These are phyloP conservation scores for Chondrosia reniformis DNA, from an alignment of 37 sponge, comb jelly and placozoan species.

Conservation along the genomic window DNA sequence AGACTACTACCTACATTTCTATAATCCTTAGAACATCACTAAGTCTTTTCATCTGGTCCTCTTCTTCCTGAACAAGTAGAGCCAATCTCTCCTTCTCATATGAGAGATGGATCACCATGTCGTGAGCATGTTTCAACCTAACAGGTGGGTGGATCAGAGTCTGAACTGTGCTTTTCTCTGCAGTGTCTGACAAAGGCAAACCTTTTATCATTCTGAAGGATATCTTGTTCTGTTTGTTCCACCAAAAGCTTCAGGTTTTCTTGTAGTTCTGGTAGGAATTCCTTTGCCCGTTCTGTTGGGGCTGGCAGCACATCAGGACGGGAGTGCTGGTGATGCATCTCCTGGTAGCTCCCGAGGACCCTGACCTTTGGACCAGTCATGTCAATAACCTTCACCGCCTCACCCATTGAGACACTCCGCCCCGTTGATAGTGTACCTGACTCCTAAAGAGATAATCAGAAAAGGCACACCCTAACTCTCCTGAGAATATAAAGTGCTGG, in stretches of 20 bases:
- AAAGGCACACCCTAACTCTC: too few relatives aligned
- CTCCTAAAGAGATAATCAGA: too few relatives aligned
- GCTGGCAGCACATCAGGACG: conserved; percentile 34
- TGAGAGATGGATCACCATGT: conserved; percentile 71
- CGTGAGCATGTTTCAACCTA: conserved; percentile 70
- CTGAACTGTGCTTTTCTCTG: neutral
- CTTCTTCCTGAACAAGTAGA: conserved; percentile 34
- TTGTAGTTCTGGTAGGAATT: conserved; percentile 75
- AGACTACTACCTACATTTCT: conserved; percentile 57
- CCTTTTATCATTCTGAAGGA: conserved; percentile 63
- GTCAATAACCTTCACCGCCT: conserved; percentile 87
- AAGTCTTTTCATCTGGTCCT: conserved; percentile 59
- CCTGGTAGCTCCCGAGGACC: conserved; percentile 78
- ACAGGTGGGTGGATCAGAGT: neutral
- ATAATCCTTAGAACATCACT: conserved; percentile 52
- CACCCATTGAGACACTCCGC: too few relatives aligned
- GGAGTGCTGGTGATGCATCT: conserved; percentile 61
- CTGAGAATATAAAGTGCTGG: too few relatives aligned
- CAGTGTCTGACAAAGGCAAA: neutral
- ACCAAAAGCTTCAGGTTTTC: conserved; percentile 87
- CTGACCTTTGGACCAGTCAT: conserved; percentile 89
- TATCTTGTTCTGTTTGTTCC: conserved; percentile 75
- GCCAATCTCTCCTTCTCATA: conserved; percentile 68
- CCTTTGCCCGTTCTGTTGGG: neutral
- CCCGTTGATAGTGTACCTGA: too few relatives aligned